Evolutionary conservation across 2,113 vertebrate species (phyloP).

Genomic region (Hyperopisus bebe): DNA sequence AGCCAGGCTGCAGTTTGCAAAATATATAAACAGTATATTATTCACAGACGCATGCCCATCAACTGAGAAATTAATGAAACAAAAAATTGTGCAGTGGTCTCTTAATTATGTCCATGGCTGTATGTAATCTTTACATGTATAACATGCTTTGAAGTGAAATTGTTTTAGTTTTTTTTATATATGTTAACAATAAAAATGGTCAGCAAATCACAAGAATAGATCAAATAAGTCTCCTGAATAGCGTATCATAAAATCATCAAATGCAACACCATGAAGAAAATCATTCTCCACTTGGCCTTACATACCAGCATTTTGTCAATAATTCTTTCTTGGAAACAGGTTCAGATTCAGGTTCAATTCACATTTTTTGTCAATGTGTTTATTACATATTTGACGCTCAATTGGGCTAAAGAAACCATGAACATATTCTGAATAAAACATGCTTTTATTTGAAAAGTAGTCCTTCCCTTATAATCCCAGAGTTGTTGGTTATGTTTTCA

Average conservation of each 20-base stretch:
- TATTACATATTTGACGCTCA: neutral
- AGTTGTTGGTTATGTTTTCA: neutral
- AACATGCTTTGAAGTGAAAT: neutral
- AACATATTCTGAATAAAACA: neutral
- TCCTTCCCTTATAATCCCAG: neutral
- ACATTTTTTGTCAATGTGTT: neutral
- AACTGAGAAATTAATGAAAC: too few species aligned
- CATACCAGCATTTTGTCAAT: neutral
- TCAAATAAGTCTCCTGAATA: neutral
- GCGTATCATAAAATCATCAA: neutral
- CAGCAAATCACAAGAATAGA: neutral
- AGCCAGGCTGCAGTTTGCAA: too few species aligned
- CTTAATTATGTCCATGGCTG: too few species aligned
- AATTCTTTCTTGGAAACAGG: too few species aligned
- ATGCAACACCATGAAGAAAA: neutral
- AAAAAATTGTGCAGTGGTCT: too few species aligned
- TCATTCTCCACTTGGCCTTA: neutral
- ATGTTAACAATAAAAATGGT: neutral
- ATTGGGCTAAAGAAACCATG: neutral
- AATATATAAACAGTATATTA: too few species aligned
- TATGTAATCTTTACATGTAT: neutral
- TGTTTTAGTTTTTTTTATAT: neutral
- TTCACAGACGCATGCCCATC: too few species aligned
- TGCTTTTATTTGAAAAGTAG: neutral
- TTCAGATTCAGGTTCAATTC: neutral